A percentile compares a stretch with the other conserved stretches of the same genome.
These are phyloP conservation scores for Bombus impatiens DNA, from an alignment of 1,140 invertebrate genomes.

Conservation along the genomic window DNA sequence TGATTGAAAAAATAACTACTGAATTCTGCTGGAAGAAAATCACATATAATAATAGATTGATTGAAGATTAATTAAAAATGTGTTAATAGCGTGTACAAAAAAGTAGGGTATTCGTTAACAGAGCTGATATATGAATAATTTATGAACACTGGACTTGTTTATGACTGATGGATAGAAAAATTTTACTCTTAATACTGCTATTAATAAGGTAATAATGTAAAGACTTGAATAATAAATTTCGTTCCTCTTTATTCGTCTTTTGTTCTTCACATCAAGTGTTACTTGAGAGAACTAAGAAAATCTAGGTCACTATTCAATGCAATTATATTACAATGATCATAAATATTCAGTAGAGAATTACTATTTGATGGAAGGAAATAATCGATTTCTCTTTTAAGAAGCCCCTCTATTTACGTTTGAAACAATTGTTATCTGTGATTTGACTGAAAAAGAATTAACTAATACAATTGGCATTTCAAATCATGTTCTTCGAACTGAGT, in stretches of 20 bases:
- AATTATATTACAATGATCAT: not conserved
- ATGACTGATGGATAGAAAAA: not conserved
- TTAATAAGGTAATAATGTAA: not conserved
- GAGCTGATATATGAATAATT: not conserved
- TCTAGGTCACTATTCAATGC: not conserved
- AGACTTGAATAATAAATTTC: not conserved
- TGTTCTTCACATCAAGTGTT: not conserved
- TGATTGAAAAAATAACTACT: not conserved
- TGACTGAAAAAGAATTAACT: not conserved
- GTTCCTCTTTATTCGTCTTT: not conserved
- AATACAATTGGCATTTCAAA: not conserved
- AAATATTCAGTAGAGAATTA: not conserved
- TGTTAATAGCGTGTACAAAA: not conserved
- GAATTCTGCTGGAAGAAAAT: not conserved
- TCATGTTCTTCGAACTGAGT: not conserved
- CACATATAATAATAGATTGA: not conserved
- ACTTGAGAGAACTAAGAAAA: not conserved
- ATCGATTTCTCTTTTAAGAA: not conserved
- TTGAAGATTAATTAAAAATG: not conserved
- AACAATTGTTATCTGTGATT: not conserved
- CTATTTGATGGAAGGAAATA: not conserved
- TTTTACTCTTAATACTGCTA: not conserved
- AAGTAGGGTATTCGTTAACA: not conserved
- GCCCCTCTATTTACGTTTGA: not conserved
- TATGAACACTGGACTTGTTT: not conserved